phyloP scores from a whole-genome alignment of 2,797 vertebrate genomes.

The Yasuhikotakia modesta region DNA sequence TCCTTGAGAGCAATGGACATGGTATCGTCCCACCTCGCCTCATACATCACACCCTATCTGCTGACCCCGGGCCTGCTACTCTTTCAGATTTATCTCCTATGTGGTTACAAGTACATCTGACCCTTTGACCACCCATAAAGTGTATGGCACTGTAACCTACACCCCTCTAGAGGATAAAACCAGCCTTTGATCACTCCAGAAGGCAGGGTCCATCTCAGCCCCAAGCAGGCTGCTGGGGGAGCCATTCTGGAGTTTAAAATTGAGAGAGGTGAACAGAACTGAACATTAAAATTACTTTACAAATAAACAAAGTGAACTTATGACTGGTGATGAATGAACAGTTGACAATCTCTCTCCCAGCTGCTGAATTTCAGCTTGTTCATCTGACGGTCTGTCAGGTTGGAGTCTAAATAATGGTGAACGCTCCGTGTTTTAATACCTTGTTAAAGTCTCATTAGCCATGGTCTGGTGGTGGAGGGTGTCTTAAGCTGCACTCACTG shows the following conservation, averaged over 20 bases:
- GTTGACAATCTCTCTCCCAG: neutral
- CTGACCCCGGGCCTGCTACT: conserved; percentile 23
- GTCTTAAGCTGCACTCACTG: conserved; percentile 45
- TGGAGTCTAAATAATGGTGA: conserved; percentile 40
- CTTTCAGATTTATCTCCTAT: conserved; percentile 51
- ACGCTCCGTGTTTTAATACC: conserved; percentile 57
- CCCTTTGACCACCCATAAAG: conserved; percentile 50
- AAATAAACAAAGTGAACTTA: conserved; percentile 28
- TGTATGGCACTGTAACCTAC: conserved; percentile 46
- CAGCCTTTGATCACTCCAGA: conserved; percentile 39
- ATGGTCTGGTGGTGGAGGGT: conserved; percentile 61
- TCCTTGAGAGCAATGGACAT: conserved; percentile 21
- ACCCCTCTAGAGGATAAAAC: conserved; percentile 33
- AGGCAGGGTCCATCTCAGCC: conserved; percentile 33
- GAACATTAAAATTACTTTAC: conserved; percentile 57
- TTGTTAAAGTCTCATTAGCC: conserved; percentile 70
- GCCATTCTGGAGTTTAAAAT: conserved; percentile 12
- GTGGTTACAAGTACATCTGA: conserved; percentile 38
- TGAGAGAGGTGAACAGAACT: conserved; percentile 11
- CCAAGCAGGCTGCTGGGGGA: conserved; percentile 17
- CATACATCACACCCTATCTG: conserved; percentile 50
- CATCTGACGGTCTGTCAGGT: neutral
- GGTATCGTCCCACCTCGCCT: conserved; percentile 41
- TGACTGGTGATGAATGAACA: neutral
- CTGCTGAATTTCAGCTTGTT: conserved; percentile 9